Conservation (phyloP, 2,888 invertebrate genomes). For the Leistus spinibarbis region DNA sequence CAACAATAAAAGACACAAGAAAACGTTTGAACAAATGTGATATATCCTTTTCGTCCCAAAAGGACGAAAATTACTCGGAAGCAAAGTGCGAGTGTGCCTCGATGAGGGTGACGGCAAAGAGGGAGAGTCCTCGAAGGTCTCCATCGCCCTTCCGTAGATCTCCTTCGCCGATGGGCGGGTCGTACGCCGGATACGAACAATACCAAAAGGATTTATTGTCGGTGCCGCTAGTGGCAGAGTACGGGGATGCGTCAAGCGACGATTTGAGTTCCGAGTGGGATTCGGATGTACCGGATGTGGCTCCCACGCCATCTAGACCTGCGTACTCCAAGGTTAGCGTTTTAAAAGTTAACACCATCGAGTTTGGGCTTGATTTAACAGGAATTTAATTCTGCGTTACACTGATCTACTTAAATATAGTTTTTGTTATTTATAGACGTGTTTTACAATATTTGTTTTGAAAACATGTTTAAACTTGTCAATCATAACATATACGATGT, state of each 20-base stretch:
- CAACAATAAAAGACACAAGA: constrained; percentile 7
- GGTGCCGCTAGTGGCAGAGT: constrained; percentile 78
- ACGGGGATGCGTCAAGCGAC: constrained; percentile 89
- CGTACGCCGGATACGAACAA: constrained; percentile 70
- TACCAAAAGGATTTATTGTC: constrained; percentile 78
- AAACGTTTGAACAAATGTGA: constrained; percentile 21
- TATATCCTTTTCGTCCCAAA: constrained; percentile 14
- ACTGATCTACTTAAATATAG: no score
- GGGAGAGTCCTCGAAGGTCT: constrained; percentile 44
- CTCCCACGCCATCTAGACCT: constrained; percentile 46
- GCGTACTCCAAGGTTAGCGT: constrained; percentile 48
- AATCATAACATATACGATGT: background rate
- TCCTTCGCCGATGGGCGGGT: constrained; percentile 48
- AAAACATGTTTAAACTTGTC: background rate
- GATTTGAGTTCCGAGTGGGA: constrained; percentile 93
- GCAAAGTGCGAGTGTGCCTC: constrained; percentile 5
- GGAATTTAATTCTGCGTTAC: background rate
- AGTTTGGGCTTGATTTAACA: background rate
- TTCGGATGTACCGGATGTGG: constrained; percentile 72
- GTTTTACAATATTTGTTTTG: background rate
- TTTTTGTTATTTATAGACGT: background rate
- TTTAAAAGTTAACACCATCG: background rate
- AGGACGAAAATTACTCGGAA: constrained; percentile 5
- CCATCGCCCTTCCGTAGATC: constrained; percentile 48
- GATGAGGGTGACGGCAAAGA: background rate